Percentiles rank a stretch among this genome's conserved stretches.
phyloP scores from a whole-genome alignment of 2,797 vertebrate genomes.

The Siniperca scherzeri region DNA sequence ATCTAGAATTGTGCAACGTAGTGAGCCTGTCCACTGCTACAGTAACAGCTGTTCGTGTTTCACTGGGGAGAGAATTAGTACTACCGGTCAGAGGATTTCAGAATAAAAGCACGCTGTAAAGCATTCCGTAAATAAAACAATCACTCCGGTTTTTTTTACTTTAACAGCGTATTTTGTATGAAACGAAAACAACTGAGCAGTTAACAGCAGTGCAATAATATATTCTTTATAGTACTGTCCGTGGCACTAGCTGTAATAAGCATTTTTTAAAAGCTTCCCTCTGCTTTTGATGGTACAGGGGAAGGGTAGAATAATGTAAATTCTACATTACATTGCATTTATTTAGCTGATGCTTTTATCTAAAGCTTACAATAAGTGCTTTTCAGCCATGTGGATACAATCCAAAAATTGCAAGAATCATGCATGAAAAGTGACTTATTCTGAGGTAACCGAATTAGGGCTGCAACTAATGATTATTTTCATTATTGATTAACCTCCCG shows the following conservation, averaged over 20 bases:
- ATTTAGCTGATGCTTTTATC: not conserved
- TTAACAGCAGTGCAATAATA: not conserved
- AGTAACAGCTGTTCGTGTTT: not conserved
- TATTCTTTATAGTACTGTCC: too few species aligned
- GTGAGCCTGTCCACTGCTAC: not conserved
- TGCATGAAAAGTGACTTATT: not conserved
- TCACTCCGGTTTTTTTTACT: accelerated
- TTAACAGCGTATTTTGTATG: not conserved
- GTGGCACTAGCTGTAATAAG: too few species aligned
- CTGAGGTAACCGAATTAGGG: too few species aligned
- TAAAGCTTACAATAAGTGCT: too few species aligned
- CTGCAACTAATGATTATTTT: not conserved
- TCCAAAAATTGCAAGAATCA: too few species aligned
- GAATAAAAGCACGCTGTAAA: slow-evolving; percentile 18
- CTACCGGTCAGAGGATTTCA: slow-evolving; percentile 17
- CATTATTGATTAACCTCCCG: not conserved
- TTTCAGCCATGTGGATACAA: too few species aligned
- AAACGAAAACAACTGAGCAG: not conserved
- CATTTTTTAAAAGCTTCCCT: not conserved
- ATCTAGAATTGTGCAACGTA: accelerated
- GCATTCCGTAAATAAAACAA: slow-evolving; percentile 23
- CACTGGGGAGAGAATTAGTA: not conserved
- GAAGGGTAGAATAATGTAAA: not conserved
- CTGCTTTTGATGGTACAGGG: not conserved
- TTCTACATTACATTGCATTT: not conserved